Evolutionary conservation across 2,113 vertebrate species (phyloP), one percentile per base, ranked within the genome.

Genomic region (Fregata magnificens): DNA sequence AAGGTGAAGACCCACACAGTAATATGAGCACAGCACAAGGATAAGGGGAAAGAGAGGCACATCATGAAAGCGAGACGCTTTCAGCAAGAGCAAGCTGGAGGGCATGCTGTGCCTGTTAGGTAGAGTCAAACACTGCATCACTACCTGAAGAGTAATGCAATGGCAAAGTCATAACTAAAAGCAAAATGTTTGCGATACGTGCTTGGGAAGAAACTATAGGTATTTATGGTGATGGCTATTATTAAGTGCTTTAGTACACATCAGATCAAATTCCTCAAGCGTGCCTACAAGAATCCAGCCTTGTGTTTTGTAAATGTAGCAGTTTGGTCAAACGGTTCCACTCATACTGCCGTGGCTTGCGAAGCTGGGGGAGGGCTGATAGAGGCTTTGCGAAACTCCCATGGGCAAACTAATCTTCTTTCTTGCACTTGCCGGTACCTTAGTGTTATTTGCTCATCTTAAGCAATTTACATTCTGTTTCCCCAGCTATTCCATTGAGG

Each of bases 91-190:
- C n/a, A 77, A 59, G 10, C 24, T 0, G 0, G 40, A 71, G 36
- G 28, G 16, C 19, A 31, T 1, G 0, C 31, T 3, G 0, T n/a
- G 24, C 17, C 40, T 85, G 10, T 18, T 18, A 16, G 1, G 0
- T 7, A 17, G 9, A 58, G 71, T 40, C 63, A 32, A 58, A 32
- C 24, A 38, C 10, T 2, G 0, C 1, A 3, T n/a, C 19, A 18
- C 13, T 34, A 21, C 7, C 42, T 44, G 34, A 72, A 71, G 20
- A 52, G 10, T 52, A 47, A 40, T 12, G 42, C 63, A 34, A 7
- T 7, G 32, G 11, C 24, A 62, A 22, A 53, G 25, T 17, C 40
- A 7, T 34, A 85, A 58, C 53, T 67, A 42, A 82, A 92, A 56
- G 5, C n/a, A 38, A 53, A 63, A 17, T 2, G 3, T 29, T 45